Conservation (phyloP, 1,140 invertebrate genomes). For the Trichoplusia ni region DNA sequence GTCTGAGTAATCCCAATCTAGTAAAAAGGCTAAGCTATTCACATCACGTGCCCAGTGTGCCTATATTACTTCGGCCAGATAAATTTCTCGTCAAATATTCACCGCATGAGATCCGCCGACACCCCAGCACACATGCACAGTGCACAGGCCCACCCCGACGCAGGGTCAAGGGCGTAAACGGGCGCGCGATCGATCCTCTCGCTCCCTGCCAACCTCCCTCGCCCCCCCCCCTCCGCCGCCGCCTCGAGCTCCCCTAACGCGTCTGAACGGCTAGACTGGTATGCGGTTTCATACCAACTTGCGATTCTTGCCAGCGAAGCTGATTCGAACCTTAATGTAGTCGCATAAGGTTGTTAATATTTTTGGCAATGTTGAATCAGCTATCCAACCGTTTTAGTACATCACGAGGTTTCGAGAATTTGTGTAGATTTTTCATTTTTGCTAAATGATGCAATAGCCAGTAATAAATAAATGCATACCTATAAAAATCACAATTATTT, state of each 20-base stretch:
- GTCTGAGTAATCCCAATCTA: no score
- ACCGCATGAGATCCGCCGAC: constrained; percentile 19
- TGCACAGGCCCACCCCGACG: constrained; percentile 27
- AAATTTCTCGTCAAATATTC: constrained; percentile 21
- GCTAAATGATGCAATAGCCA: background rate
- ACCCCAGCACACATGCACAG: constrained; percentile 15
- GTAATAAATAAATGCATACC: no score
- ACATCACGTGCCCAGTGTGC: no score
- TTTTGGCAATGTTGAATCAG: background rate
- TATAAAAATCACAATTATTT: no score
- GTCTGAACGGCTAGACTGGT: constrained; percentile 38
- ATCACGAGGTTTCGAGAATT: constrained; percentile 4
- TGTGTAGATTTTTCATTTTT: background rate
- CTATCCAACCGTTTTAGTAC: background rate
- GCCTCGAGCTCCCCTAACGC: background rate
- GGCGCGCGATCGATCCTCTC: constrained; percentile 50
- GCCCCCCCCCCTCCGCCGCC: constrained; percentile 3
- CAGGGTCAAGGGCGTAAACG: constrained; percentile 57
- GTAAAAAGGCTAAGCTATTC: no score
- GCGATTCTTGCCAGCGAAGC: background rate
- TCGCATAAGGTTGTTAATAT: background rate
- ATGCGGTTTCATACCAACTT: constrained; percentile 4
- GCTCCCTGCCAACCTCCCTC: no score
- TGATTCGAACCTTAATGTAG: background rate
- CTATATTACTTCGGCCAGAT: no score